A percentile compares a stretch with the other conserved stretches of the same genome.
Evolutionary conservation across 2,797 vertebrate species (phyloP).

Genomic region (Nyctibius grandis): DNA sequence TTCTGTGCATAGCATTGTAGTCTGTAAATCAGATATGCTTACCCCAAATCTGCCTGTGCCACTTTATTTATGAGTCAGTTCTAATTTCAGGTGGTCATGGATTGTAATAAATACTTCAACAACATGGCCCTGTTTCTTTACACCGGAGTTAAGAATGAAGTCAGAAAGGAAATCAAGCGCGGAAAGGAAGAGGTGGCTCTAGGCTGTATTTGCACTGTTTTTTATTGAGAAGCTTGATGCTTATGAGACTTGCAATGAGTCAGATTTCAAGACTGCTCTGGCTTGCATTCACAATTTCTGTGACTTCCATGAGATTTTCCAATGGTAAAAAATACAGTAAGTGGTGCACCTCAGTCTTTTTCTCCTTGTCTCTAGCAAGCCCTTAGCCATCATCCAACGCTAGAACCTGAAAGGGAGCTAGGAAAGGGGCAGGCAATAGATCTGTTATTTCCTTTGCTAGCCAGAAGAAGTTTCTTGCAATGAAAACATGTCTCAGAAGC

Average conservation of each 20-base stretch:
- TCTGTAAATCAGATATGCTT: constrained; percentile 12
- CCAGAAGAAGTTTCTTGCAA: background rate
- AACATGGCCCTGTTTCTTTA: background rate
- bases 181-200: background rate
- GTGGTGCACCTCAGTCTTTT: background rate
- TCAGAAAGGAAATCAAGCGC: background rate
- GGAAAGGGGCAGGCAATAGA: background rate
- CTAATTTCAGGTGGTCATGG: background rate
- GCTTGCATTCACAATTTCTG: background rate
- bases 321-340: background rate
- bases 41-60: background rate
- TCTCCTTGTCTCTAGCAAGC: background rate
- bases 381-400: background rate
- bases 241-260: background rate
- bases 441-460: background rate
- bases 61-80: constrained; percentile 1
- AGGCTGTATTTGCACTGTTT: background rate
- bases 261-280: background rate
- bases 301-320: background rate
- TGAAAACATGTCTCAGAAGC: background rate
- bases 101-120: background rate
- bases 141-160: background rate
- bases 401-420: background rate
- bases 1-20: background rate
- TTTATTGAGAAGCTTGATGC: background rate